Percentiles rank a stretch among this genome's conserved stretches.
Evolutionary conservation across 2,797 vertebrate species (phyloP).

Genomic region (Myotis pilosus): DNA sequence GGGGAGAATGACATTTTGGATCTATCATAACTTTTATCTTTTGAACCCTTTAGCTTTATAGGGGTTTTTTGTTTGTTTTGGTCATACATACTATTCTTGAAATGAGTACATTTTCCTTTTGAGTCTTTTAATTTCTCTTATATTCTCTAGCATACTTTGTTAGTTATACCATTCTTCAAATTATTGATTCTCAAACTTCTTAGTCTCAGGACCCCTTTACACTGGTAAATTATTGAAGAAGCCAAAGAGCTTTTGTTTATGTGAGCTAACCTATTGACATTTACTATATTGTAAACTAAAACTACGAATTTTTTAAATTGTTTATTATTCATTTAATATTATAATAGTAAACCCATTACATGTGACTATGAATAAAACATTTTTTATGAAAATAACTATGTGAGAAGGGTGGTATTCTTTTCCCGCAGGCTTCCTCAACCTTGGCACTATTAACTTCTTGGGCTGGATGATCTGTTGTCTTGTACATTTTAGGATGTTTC

Average conservation of each 20-base stretch:
- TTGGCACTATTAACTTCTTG: background rate
- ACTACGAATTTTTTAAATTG: background rate
- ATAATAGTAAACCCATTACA: background rate
- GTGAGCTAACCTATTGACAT: background rate
- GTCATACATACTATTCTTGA: background rate
- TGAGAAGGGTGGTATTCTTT: background rate
- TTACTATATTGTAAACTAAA: constrained; percentile 33
- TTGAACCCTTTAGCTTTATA: background rate
- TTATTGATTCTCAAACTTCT: background rate
- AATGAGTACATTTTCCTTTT: background rate
- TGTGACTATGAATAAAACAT: constrained; percentile 17
- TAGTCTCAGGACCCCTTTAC: background rate
- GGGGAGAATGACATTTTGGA: background rate
- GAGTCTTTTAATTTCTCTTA: background rate
- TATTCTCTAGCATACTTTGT: background rate
- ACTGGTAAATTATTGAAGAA: background rate
- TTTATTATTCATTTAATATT: constrained; percentile 34
- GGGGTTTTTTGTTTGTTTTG: background rate
- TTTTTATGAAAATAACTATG: constrained; percentile 36
- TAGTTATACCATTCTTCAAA: constrained; percentile 29
- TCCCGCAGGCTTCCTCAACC: background rate
- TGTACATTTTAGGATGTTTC: background rate
- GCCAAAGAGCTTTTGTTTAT: background rate
- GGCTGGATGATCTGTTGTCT: background rate
- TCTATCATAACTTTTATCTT: background rate